Conservation (phyloP, 2,113 vertebrate species). For the Coptodon rendalli region DNA sequence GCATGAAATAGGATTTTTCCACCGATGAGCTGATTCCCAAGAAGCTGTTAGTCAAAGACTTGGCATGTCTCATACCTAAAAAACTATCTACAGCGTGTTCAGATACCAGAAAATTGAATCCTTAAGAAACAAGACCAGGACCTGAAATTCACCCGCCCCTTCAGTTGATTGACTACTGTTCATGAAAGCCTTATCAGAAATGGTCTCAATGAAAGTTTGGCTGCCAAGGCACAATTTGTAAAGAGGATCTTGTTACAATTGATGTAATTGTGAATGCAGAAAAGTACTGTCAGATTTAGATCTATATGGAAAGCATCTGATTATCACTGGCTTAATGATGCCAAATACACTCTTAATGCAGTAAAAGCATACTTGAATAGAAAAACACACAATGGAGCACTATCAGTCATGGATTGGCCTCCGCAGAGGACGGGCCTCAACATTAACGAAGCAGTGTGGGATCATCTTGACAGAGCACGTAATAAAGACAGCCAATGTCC, state of each 20-base stretch:
- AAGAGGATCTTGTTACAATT: background rate
- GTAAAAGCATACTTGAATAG: background rate
- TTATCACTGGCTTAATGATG: background rate
- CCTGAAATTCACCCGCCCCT: background rate
- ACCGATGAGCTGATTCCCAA: background rate
- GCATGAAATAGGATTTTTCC: background rate
- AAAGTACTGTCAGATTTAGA: background rate
- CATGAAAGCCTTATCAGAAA: background rate
- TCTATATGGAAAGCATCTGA: background rate
- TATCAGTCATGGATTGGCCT: background rate
- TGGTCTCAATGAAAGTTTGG: background rate
- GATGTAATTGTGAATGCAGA: background rate
- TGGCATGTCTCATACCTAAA: background rate
- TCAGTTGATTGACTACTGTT: background rate
- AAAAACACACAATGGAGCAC: background rate
- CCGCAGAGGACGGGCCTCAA: background rate
- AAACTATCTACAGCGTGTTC: background rate
- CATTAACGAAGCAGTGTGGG: background rate
- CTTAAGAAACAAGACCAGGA: background rate
- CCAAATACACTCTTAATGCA: background rate
- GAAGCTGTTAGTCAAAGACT: background rate
- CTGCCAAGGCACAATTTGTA: background rate
- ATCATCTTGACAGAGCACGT: accelerated
- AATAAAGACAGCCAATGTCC: background rate
- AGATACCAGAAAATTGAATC: background rate